Conservation (phyloP, 2,888 invertebrate genomes). For the Scrobipalpa costella region DNA sequence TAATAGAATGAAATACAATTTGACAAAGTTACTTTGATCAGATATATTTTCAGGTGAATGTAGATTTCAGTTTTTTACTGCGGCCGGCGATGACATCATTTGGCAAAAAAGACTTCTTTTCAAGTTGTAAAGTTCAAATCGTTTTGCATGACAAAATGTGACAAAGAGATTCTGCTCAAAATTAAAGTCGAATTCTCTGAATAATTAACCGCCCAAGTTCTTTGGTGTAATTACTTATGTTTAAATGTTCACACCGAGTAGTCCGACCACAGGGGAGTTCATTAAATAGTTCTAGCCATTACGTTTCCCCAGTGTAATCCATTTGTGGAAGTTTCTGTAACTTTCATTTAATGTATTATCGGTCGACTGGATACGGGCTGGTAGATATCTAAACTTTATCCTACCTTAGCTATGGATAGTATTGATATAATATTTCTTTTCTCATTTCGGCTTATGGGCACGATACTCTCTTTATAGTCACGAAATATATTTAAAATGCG, state of each 20-base stretch:
- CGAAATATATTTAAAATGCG: too few species aligned
- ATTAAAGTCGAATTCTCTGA: not conserved
- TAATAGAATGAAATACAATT: too few species aligned
- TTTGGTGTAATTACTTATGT: conserved; percentile 4
- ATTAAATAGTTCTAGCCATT: conserved; percentile 26
- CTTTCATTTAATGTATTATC: conserved; percentile 21
- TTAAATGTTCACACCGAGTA: conserved; percentile 14
- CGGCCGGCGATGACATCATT: too few species aligned
- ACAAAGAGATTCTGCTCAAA: not conserved
- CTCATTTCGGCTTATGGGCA: not conserved
- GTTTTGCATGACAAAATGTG: too few species aligned
- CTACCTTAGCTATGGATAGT: not conserved
- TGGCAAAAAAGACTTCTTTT: too few species aligned
- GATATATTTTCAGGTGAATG: too few species aligned
- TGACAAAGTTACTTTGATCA: too few species aligned
- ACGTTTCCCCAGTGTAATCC: conserved; percentile 21
- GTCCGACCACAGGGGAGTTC: conserved; percentile 20
- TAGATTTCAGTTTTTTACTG: too few species aligned
- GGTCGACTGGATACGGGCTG: conserved; percentile 17
- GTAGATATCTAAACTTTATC: not conserved
- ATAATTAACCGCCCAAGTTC: not conserved
- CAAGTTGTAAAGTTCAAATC: too few species aligned
- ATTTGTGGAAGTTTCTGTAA: conserved; percentile 27
- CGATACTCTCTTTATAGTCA: too few species aligned
- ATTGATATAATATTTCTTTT: not conserved